Percentiles rank a stretch among this genome's conserved stretches.
Evolutionary conservation across 2,888 invertebrate species (phyloP).

Genomic region (Erebia aethiops): DNA sequence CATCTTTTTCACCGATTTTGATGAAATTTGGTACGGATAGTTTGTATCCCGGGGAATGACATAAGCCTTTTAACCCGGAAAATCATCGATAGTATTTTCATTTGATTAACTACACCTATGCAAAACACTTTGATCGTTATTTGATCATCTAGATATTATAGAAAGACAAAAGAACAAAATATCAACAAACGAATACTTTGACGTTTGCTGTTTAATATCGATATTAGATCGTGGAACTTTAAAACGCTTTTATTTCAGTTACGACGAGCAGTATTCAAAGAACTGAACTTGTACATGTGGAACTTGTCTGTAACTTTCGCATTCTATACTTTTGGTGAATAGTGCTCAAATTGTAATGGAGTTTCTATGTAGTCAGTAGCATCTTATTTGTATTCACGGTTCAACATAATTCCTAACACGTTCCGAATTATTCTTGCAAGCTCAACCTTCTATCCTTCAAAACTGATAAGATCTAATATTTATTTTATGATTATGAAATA

Average conservation of each 20-base stretch:
- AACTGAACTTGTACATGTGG: background rate
- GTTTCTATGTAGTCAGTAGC: conserved; percentile 35
- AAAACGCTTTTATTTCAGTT: background rate
- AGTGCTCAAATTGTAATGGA: conserved; percentile 32
- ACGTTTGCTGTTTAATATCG: background rate
- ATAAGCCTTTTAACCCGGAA: too few relatives aligned
- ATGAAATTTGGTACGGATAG: too few relatives aligned
- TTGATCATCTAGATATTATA: too few relatives aligned
- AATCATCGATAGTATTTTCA: too few relatives aligned
- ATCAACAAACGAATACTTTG: background rate
- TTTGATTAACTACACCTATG: too few relatives aligned
- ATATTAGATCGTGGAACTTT: background rate
- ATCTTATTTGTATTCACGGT: conserved; percentile 33
- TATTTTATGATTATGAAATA: too few relatives aligned
- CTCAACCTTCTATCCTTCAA: background rate
- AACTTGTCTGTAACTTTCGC: conserved; percentile 12
- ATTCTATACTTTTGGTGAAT: conserved; percentile 23
- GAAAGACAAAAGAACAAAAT: too few relatives aligned
- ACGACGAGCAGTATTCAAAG: background rate
- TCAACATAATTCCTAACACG: conserved; percentile 23
- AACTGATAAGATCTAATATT: background rate
- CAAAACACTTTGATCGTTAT: too few relatives aligned
- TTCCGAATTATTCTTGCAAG: conserved; percentile 16
- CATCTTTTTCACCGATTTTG: too few relatives aligned
- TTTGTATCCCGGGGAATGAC: too few relatives aligned